Evolutionary conservation across 2,797 vertebrate species (phyloP).

Genomic region (Myoxocephalus aenaeus): DNA sequence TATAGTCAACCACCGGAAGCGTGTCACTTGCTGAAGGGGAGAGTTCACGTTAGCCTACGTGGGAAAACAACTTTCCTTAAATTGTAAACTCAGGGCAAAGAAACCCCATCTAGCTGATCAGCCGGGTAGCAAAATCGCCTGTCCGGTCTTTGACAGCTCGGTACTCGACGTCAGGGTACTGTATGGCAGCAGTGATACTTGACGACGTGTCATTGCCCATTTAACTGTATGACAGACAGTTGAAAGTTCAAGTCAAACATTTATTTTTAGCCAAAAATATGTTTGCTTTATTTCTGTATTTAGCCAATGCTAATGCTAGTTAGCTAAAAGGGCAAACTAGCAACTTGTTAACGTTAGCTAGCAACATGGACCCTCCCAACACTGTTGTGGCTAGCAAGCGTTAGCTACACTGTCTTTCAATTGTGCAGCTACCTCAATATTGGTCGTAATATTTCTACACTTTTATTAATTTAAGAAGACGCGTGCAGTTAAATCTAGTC

Average conservation of each 20-base stretch:
- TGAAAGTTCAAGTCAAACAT: neutral
- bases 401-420: conserved; percentile 24
- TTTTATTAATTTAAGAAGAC: neutral
- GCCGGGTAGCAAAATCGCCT: conserved; percentile 4
- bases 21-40: accelerated
- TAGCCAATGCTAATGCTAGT: neutral
- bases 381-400: conserved; percentile 22
- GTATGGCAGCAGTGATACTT: neutral
- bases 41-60: neutral
- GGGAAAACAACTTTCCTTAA: conserved; percentile 4
- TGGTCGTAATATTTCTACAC: neutral
- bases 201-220: conserved; percentile 51
- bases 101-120: accelerated
- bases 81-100: neutral
- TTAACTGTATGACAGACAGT: neutral
- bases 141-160: conserved; percentile 67
- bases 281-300: neutral
- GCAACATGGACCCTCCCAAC: conserved; percentile 41
- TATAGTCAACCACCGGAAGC: accelerated
- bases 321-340: conserved; percentile 8
- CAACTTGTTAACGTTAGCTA: conserved; percentile 14
- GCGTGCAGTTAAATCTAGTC: no score
- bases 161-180: conserved; percentile 13
- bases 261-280: neutral
- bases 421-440: conserved; percentile 13